phyloP scores from a whole-genome alignment of 2,113 vertebrate species.

The Collichthys lucidus region DNA sequence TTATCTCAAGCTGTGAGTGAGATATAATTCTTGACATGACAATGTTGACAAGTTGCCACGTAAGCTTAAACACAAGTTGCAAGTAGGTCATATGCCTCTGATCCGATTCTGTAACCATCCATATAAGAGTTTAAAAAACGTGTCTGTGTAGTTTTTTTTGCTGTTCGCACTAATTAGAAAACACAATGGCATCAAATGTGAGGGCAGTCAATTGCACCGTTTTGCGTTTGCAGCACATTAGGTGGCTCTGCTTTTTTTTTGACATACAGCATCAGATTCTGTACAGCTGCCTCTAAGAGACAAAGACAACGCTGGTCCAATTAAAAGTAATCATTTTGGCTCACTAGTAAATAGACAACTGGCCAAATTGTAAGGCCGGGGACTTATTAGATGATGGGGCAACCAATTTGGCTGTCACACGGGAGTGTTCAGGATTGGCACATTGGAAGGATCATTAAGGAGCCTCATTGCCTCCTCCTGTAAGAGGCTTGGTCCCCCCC shows the following conservation, averaged over 20 bases:
- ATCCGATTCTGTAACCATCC: not conserved
- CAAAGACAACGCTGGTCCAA: not conserved
- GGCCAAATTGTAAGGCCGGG: not conserved
- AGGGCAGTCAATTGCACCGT: not conserved
- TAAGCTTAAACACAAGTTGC: not conserved
- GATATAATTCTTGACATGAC: not conserved
- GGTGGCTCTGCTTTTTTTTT: not conserved
- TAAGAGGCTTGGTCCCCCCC: not conserved
- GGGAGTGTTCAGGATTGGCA: constrained; percentile 10
- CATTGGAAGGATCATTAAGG: constrained; percentile 2
- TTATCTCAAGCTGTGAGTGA: not conserved
- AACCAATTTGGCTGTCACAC: constrained; percentile 17
- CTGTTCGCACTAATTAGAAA: not conserved
- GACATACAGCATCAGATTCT: not conserved
- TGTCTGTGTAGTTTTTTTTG: not conserved
- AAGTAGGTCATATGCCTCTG: not conserved
- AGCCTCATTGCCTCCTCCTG: not conserved
- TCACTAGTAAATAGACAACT: constrained; percentile 26
- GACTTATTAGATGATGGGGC: constrained; percentile 10
- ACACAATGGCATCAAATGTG: not conserved
- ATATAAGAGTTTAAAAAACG: not conserved
- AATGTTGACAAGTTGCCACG: not conserved
- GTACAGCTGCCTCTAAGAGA: constrained; percentile 3
- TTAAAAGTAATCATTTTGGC: constrained; percentile 50
- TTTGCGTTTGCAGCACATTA: constrained; percentile 16